phyloP scores from a whole-genome alignment of 2,888 invertebrate species.

The Tetrapedia diversipes region DNA sequence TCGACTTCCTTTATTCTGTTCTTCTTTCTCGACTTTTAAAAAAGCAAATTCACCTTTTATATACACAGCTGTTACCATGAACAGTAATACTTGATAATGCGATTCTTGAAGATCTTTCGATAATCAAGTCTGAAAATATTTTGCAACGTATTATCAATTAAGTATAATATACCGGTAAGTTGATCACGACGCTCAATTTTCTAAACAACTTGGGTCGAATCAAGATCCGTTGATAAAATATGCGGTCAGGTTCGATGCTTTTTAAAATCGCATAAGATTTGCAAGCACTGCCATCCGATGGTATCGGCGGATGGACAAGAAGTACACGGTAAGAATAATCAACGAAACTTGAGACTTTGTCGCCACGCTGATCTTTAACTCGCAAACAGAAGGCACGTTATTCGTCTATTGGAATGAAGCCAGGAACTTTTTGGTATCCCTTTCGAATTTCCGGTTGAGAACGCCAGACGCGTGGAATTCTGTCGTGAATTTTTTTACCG shows the following conservation, averaged over 20 bases:
- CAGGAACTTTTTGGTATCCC: constrained; percentile 68
- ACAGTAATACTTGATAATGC: too few species aligned
- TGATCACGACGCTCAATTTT: background rate
- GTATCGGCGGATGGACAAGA: constrained; percentile 29
- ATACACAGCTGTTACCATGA: too few species aligned
- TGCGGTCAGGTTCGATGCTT: background rate
- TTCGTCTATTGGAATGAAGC: constrained; percentile 65
- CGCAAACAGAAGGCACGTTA: constrained; percentile 56
- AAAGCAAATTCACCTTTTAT: too few species aligned
- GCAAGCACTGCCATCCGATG: constrained; percentile 16
- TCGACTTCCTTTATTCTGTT: too few species aligned
- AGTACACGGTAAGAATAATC: constrained; percentile 51
- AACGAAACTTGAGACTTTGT: constrained; percentile 56
- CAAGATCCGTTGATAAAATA: background rate
- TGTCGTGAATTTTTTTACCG: constrained; percentile 1
- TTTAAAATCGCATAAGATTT: constrained; percentile 4
- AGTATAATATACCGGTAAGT: background rate
- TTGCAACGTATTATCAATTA: background rate
- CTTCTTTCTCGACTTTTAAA: background rate
- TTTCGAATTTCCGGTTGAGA: constrained; percentile 73
- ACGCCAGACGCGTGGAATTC: constrained; percentile 42
- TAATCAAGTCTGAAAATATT: background rate
- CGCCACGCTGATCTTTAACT: constrained; percentile 36
- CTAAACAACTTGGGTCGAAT: background rate
- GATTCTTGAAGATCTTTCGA: too few species aligned